phyloP scores from a whole-genome alignment of 1,140 invertebrate species.

The Chelonus insularis region DNA sequence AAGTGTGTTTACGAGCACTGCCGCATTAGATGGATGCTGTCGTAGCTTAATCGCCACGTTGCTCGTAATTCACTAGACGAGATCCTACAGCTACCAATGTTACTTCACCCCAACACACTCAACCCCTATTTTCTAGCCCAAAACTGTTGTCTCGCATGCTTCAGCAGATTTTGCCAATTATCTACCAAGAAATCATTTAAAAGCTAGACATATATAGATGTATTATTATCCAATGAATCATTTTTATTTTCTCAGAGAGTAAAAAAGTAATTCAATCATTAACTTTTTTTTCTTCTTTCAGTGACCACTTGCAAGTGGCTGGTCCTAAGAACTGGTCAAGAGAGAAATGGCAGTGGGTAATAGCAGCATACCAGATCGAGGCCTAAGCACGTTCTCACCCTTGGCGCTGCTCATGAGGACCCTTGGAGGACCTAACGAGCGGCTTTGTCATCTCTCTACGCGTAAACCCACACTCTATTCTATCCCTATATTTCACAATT shows the following conservation, averaged over 20 bases:
- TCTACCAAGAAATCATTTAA: background rate
- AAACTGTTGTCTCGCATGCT: background rate
- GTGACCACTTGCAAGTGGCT: conserved; percentile 32
- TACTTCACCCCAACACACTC: background rate
- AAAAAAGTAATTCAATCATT: too few relatives aligned
- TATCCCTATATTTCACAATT: conserved; percentile 21
- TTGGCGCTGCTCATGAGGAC: conserved; percentile 52
- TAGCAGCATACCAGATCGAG: conserved; percentile 45
- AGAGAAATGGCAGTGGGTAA: conserved; percentile 24
- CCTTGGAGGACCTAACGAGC: conserved; percentile 55
- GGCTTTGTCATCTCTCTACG: conserved; percentile 44
- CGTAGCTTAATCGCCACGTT: conserved; percentile 43
- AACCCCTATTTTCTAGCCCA: background rate
- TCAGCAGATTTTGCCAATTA: background rate
- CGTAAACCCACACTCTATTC: conserved; percentile 24
- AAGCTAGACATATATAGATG: background rate
- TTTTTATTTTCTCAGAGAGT: background rate
- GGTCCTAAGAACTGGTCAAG: conserved; percentile 26
- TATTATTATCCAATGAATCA: background rate
- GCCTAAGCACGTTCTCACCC: conserved; percentile 43
- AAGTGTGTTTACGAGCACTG: conserved; percentile 46
- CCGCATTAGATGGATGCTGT: conserved; percentile 47
- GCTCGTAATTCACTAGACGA: conserved; percentile 32
- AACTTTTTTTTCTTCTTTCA: too few relatives aligned
- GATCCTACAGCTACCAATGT: conserved; percentile 12